Base-by-base conservation (phyloP, 2,113 vertebrate species). In the Tringa solitaria region DNA sequence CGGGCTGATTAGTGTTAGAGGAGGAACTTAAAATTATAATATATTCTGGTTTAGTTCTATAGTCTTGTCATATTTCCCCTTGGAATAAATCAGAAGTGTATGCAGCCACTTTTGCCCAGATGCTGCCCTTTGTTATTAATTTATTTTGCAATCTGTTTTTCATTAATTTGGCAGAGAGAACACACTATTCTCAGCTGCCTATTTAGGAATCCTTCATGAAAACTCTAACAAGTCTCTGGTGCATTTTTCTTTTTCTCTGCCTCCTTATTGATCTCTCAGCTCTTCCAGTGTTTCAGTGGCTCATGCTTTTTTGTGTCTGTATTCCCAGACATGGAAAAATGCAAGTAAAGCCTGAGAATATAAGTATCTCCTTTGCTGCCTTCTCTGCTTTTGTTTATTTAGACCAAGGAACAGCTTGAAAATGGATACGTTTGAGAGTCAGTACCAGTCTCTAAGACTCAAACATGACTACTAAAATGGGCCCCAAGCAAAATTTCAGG, bases 131-230 rank as follows among this genome's bases (percentile, higher is more conserved):
- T 92, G 61, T 95, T 85, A 79, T 91, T 90, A 87, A 96, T 92
- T 95, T 95, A 73, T 79, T 97, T 95, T 91, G 70, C 84, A 89
- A 85, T 94, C 64, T 94, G 89, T 35, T 95, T 93, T 95, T 90
- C 57, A 77, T 83, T 83, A 67, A 86, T 95, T 95, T 94, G 84
- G 77, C 93, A 93, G 65, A 83, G 33, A 73, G 39, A 91, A 59
- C 32, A 46, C 1, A 0, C 43, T 94, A 50, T 37, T 92, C 43
- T 96, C 80, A 76, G 83, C 68, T 82, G 35, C 67, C 81, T 87
- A 4, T 79, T 95, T 95, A 87, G 81, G 37, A 90, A 79, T 53
- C n/a, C 30, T 94, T 89, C 74, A 63, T 84, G 64, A 68, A 87
- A 72, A 87, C 57, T 57, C 37, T 65, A 94, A 79, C 23, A 89